Conservation (phyloP, 2,113 vertebrate genomes). For the Nothocercus nigrocapillus region DNA sequence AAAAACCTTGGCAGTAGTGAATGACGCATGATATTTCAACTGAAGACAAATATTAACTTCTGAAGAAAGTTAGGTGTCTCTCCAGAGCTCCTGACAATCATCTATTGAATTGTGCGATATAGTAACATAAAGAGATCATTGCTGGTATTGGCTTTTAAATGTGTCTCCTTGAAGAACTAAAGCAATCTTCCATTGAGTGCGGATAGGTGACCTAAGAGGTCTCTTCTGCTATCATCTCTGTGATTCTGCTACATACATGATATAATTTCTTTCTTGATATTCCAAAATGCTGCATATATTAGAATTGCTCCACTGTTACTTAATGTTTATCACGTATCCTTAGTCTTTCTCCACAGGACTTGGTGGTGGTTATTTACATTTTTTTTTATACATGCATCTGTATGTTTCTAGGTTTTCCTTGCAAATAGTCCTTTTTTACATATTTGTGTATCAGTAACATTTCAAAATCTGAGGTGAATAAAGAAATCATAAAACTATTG, state of each 20-base stretch:
- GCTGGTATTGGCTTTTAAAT: not conserved
- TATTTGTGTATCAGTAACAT: rapidly evolving
- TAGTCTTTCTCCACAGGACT: not conserved
- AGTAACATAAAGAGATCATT: not conserved
- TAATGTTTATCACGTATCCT: not conserved
- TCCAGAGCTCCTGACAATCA: not conserved
- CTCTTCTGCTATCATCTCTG: not conserved
- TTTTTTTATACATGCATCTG: not conserved
- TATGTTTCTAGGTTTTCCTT: not conserved
- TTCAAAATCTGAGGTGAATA: not conserved
- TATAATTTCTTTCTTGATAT: not conserved
- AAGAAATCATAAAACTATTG: not conserved
- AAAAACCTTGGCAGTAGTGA: not conserved
- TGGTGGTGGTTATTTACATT: not conserved
- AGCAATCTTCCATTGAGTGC: not conserved
- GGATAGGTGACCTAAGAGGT: not conserved
- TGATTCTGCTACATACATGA: not conserved
- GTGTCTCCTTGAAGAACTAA: not conserved
- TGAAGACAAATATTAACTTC: conserved; percentile 48
- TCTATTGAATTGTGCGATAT: not conserved
- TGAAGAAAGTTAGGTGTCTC: conserved; percentile 20
- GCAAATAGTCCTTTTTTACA: not conserved
- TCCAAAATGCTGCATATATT: not conserved
- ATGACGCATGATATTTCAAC: conserved; percentile 26
- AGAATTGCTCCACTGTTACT: not conserved